Conservation (phyloP, 2,888 invertebrate genomes). For the Liodrosophila aerea region DNA sequence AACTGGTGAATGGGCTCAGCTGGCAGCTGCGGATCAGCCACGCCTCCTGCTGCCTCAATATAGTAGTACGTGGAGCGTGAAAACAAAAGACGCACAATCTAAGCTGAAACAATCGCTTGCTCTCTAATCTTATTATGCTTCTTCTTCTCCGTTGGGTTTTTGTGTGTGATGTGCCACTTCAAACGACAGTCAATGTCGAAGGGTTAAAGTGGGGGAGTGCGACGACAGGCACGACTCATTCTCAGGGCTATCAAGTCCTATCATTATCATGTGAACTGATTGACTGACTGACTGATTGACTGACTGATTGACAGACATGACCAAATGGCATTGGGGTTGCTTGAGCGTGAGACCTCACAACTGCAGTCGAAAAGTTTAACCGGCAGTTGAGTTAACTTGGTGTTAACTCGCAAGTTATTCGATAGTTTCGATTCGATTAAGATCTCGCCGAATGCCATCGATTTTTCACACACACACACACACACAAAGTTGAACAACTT, state of each 20-base stretch:
- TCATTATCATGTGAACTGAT: conserved; percentile 51
- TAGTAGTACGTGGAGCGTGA: no score
- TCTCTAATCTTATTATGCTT: conserved; percentile 62
- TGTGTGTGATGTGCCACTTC: conserved; percentile 47
- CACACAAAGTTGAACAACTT: no score
- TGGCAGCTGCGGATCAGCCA: conserved; percentile 54
- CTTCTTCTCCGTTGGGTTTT: conserved; percentile 8
- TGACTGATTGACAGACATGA: conserved; percentile 24
- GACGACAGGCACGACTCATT: conserved; percentile 12
- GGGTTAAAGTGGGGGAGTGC: conserved; percentile 4
- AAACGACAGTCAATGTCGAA: conserved; percentile 46
- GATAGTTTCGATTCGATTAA: neutral
- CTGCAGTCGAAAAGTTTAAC: conserved; percentile 6
- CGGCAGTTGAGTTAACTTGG: conserved; percentile 4
- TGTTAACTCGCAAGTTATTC: neutral
- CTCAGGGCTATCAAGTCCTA: conserved; percentile 37
- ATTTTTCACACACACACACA: neutral
- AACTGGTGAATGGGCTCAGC: conserved; percentile 2
- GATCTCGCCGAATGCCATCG: neutral
- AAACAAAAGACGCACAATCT: conserved; percentile 49
- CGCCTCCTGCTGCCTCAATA: conserved; percentile 5
- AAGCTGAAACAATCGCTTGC: conserved; percentile 28
- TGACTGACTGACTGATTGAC: conserved; percentile 40
- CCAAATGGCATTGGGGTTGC: neutral
- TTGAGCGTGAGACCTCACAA: conserved; percentile 20